Conservation (phyloP, 2,888 invertebrate genomes). For the Hanleya hanleyi region DNA sequence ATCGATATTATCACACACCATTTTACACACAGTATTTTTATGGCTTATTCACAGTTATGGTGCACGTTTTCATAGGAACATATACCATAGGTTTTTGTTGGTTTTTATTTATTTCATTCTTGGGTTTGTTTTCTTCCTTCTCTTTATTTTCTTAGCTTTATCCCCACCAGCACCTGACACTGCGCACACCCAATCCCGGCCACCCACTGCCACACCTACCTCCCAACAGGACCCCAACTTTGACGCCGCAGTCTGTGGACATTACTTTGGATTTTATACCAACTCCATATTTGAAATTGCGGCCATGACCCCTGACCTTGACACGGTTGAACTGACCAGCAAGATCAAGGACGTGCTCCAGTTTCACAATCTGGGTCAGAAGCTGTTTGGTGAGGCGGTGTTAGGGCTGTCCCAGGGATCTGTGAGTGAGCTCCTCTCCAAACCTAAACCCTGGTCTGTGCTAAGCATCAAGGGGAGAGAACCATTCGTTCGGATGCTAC, state of each 20-base stretch:
- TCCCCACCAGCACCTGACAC: conserved; percentile 14
- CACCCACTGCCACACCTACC: conserved; percentile 18
- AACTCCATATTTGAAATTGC: conserved; percentile 99
- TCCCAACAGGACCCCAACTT: not conserved
- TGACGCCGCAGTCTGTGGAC: not conserved
- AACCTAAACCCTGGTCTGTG: conserved; percentile 99
- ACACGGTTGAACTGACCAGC: conserved; percentile 96
- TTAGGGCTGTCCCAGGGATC: conserved; percentile 94
- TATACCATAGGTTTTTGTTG: no score
- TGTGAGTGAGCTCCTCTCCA: conserved; percentile 96
- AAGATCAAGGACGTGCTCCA: conserved; percentile 97
- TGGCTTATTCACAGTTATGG: no score
- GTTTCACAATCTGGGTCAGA: conserved; percentile 98
- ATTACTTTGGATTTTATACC: conserved; percentile 74
- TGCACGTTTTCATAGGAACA: no score
- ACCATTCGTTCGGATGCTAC: conserved; percentile 78
- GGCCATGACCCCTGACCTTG: conserved; percentile 94
- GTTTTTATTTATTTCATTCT: not conserved
- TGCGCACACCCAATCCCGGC: conserved; percentile 22
- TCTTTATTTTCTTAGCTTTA: conserved; percentile 20
- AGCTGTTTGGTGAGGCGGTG: conserved; percentile 97
- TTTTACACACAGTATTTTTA: no score
- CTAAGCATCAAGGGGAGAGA: conserved; percentile 97
- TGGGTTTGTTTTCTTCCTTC: not conserved
- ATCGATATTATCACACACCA: no score